Evolutionary conservation across 35 echinoderm and acorn worm species (phyloP).

Genomic region (Amphiura filiformis): DNA sequence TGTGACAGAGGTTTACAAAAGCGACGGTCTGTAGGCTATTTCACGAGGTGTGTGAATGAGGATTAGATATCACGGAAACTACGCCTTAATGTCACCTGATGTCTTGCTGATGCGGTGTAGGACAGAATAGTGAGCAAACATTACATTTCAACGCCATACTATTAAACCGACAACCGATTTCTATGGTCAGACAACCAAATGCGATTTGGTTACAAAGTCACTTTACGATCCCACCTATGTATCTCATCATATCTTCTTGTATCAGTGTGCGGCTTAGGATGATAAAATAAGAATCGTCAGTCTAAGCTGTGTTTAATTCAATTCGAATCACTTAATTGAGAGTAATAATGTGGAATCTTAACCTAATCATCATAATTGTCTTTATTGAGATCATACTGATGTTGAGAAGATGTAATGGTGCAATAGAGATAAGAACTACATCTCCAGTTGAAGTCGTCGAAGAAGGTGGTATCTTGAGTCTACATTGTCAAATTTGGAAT

Average conservation of each 20-base stretch:
- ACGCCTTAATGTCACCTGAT: constrained; percentile 10
- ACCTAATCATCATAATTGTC: not conserved
- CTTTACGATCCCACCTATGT: no score
- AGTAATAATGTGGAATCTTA: not conserved
- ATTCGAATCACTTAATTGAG: no score
- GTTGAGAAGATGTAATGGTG: not conserved
- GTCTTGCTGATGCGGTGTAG: no score
- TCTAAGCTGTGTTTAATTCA: no score
- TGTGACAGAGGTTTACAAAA: not conserved
- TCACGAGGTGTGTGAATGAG: not conserved
- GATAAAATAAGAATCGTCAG: no score
- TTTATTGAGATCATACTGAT: not conserved
- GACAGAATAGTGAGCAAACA: not conserved
- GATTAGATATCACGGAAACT: not conserved
- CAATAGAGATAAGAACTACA: not conserved
- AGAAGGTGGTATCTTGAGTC: not conserved
- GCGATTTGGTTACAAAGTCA: not conserved
- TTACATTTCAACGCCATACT: not conserved
- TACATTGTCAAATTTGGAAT: not conserved
- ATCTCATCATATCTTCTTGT: no score
- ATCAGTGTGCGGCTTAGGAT: no score
- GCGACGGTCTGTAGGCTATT: constrained; percentile 2
- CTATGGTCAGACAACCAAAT: not conserved
- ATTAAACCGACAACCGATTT: not conserved
- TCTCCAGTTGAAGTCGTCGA: not conserved